Evolutionary conservation across 2,113 vertebrate genomes (phyloP), one percentile per base, ranked within the genome.

Genomic region (Nycticorax nycticorax): DNA sequence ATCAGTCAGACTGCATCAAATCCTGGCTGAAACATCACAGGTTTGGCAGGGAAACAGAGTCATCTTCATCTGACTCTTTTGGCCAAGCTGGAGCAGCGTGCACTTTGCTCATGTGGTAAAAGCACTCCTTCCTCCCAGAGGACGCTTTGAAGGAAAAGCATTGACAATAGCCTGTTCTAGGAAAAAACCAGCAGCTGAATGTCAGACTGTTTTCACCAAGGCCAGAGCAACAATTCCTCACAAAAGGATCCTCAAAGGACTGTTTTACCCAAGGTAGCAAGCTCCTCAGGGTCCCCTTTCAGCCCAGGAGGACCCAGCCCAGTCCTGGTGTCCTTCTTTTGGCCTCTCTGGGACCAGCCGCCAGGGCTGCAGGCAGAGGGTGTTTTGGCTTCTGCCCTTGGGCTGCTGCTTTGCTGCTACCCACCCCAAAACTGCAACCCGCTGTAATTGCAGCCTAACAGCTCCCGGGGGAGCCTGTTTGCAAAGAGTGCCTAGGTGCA

Each of bases 291-390:
- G 19, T 17, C 8, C 10, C 10, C 11, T 74, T 77, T 57, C 1
- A 1, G 37, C 22, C 4, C 19, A 28, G 18, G 33, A 67, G 26
- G 37, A 52, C 14, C 45, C 32, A 50, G 28, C 9, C 28, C 21
- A 71, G 33, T 10, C 13, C 33, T 35, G 8, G 8, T 59, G 30
- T 59, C 47, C 23, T 4, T 30, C 19, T 22, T 53, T 28, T 62
- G 30, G 32, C n/a, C 22, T 83, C 12, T 35, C 18, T 0, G 2
- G 13, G 27, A 11, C n/a, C 24, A 71, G 50, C 13, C 0, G 3
- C 35, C 27, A 18, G 47, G 17, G 24, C 67, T 79, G 67, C 32
- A 45, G 75, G 10, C 32, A 55, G 9, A 56, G 14, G 10, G 12
- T 53, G 32, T 71, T 82, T 43, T 72, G n/a, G 43, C 3, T 1